Conservation (phyloP, 2,888 invertebrate species). For the Macaria notata region DNA sequence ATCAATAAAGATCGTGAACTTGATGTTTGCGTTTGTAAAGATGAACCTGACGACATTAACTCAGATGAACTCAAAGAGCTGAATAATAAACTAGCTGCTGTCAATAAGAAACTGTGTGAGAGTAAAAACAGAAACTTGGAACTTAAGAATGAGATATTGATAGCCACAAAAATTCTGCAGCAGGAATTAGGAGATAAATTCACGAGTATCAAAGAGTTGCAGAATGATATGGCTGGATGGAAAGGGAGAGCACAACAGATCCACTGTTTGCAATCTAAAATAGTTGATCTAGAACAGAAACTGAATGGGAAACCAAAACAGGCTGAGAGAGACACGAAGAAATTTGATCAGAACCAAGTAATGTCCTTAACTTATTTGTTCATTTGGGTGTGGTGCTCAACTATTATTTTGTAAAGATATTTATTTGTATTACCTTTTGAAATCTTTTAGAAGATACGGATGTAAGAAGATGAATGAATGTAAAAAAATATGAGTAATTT, state of each 20-base stretch:
- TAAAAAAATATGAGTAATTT: not conserved
- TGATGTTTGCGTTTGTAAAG: conserved; percentile 65
- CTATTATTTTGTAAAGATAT: conserved; percentile 1
- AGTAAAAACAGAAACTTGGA: conserved; percentile 86
- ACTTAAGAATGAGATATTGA: conserved; percentile 86
- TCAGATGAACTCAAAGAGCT: conserved; percentile 81
- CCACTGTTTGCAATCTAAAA: conserved; percentile 85
- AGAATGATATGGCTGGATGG: conserved; percentile 84
- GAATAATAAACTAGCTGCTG: conserved; percentile 81
- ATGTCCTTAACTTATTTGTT: conserved; percentile 10
- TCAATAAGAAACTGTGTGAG: conserved; percentile 85
- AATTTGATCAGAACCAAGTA: conserved; percentile 62
- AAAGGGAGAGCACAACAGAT: conserved; percentile 91
- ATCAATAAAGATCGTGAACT: conserved; percentile 61
- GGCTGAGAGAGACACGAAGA: conserved; percentile 42
- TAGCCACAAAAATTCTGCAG: conserved; percentile 87
- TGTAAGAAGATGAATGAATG: conserved; percentile 6
- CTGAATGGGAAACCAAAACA: conserved; percentile 69
- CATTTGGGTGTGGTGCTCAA: conserved; percentile 12
- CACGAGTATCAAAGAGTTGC: conserved; percentile 83
- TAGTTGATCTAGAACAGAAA: conserved; percentile 85
- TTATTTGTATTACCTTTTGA: not conserved
- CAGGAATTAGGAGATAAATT: conserved; percentile 89
- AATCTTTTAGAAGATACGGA: not conserved
- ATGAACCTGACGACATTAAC: conserved; percentile 65